A percentile compares a stretch with the other conserved stretches of the same genome.
Evolutionary conservation across 2,888 invertebrate genomes (phyloP).

Genomic region (Habrosyne pyritoides): DNA sequence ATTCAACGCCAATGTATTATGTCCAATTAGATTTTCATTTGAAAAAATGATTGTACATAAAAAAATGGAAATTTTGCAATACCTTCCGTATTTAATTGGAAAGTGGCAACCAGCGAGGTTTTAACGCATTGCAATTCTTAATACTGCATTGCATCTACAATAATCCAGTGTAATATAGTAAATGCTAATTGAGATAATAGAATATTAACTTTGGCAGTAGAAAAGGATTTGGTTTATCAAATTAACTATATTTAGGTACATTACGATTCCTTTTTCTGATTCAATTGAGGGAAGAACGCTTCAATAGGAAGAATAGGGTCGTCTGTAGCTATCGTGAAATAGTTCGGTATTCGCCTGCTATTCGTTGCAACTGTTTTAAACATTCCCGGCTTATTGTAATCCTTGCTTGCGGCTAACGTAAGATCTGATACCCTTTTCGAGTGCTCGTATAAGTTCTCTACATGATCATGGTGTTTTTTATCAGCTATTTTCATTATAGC

Average conservation of each 20-base stretch:
- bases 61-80: too few relatives aligned
- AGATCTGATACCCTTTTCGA: slow-evolving; percentile 89
- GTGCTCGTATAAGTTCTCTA: slow-evolving; percentile 77
- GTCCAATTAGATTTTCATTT: too few relatives aligned
- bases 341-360: slow-evolving; percentile 86
- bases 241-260: slow-evolving; percentile 46
- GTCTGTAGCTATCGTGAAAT: slow-evolving; percentile 90
- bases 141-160: neutral
- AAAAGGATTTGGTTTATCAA: slow-evolving; percentile 68
- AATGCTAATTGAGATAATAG: slow-evolving; percentile 16
- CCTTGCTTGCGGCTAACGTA: slow-evolving; percentile 88
- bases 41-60: too few relatives aligned
- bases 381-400: slow-evolving; percentile 88
- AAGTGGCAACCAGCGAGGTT: too few relatives aligned
- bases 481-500: slow-evolving; percentile 84
- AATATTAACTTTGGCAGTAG: slow-evolving; percentile 71
- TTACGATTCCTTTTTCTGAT: slow-evolving; percentile 84
- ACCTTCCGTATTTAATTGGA: too few relatives aligned
- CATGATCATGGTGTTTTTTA: slow-evolving; percentile 71
- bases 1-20: too few relatives aligned
- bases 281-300: slow-evolving; percentile 90
- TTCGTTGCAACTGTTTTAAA: slow-evolving; percentile 86
- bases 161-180: neutral
- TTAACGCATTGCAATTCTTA: too few relatives aligned
- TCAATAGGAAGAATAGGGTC: slow-evolving; percentile 92